phyloP scores from a whole-genome alignment of 1,140 invertebrate species.

The Aphis craccivora region DNA sequence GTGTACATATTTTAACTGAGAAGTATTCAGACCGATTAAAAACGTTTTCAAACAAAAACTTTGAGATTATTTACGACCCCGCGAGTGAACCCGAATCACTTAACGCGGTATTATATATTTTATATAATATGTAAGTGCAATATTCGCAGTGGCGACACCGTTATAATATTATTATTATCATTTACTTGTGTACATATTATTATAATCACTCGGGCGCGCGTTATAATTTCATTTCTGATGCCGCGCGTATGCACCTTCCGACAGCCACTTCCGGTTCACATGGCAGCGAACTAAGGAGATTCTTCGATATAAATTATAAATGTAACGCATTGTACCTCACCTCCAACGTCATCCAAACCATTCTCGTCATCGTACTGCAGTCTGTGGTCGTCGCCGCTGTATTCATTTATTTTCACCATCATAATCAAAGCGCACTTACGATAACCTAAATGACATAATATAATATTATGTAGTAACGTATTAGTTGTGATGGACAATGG shows the following conservation, averaged over 20 bases:
- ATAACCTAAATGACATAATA: neutral
- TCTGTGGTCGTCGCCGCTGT: too few species aligned
- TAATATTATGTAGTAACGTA: too few species aligned
- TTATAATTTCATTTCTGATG: conserved; percentile 52
- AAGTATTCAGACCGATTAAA: neutral
- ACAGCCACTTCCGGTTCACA: conserved; percentile 55
- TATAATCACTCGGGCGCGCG: neutral
- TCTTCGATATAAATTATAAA: conserved; percentile 55
- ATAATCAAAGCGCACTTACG: neutral
- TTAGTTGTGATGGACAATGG: too few species aligned
- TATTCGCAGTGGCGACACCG: neutral
- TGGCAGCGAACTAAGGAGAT: conserved; percentile 24
- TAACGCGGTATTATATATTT: too few species aligned
- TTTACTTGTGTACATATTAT: conserved; percentile 15
- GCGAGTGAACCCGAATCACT: neutral
- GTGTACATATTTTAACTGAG: neutral
- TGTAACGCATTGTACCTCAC: neutral
- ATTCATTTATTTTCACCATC: conserved; percentile 30
- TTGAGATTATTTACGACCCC: neutral
- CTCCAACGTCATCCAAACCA: neutral
- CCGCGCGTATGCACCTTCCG: conserved; percentile 13
- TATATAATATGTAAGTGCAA: too few species aligned
- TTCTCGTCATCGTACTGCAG: neutral
- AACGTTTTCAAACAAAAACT: neutral
- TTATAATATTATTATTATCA: neutral